phyloP scores from a whole-genome alignment of 2,888 invertebrate species.

The Cantharis nigra region DNA sequence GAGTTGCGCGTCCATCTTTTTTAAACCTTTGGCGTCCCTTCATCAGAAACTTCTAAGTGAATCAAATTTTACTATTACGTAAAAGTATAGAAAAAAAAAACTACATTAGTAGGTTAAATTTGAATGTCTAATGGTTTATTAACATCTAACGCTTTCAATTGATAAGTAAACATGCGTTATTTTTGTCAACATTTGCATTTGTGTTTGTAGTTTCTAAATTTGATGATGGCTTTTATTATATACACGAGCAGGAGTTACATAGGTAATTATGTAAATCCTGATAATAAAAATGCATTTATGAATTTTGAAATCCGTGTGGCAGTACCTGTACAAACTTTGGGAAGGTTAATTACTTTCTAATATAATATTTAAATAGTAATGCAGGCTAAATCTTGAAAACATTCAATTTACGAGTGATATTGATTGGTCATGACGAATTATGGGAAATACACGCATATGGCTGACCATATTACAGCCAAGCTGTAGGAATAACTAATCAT shows the following conservation, averaged over 20 bases:
- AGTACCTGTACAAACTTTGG: neutral
- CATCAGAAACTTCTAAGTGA: neutral
- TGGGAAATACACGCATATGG: conserved; percentile 28
- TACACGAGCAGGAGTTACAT: neutral
- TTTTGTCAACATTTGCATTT: neutral
- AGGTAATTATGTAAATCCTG: neutral
- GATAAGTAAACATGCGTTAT: neutral
- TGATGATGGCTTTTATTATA: neutral
- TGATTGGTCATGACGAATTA: conserved; percentile 16
- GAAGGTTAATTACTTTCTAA: neutral
- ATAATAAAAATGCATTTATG: neutral
- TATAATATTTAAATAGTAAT: neutral
- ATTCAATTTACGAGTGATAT: neutral
- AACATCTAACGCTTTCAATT: neutral
- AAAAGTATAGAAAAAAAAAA: neutral
- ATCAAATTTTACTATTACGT: neutral
- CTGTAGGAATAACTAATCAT: conserved; percentile 35
- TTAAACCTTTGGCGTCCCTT: neutral
- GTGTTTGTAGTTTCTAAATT: neutral
- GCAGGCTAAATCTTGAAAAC: neutral
- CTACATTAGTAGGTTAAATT: neutral
- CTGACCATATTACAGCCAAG: conserved; percentile 9
- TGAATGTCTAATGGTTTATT: neutral
- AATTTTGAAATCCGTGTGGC: neutral
- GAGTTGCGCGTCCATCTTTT: neutral